Percentiles rank a stretch among this genome's conserved stretches.
Conservation (phyloP, 2,888 invertebrate genomes). For the Drosophila melanosoma region DNA sequence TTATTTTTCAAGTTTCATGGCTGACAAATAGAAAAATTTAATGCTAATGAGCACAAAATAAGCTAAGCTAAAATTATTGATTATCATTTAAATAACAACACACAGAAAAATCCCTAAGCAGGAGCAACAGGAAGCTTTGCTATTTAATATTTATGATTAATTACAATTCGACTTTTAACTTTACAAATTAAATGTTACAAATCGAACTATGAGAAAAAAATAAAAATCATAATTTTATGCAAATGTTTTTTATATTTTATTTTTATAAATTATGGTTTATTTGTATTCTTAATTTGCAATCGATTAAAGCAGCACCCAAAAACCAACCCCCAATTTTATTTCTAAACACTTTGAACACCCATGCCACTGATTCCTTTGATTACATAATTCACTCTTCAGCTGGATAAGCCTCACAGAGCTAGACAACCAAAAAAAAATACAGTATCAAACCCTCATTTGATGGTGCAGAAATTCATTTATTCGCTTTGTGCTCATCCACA, state of each 20-base stretch:
- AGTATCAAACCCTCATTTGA: slow-evolving; percentile 12
- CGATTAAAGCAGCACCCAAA: not conserved
- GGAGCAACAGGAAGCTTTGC: rapidly evolving
- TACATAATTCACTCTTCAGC: slow-evolving; percentile 12
- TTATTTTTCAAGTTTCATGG: not conserved
- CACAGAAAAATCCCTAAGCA: not conserved
- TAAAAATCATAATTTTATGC: not conserved
- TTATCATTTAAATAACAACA: not conserved
- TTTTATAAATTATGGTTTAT: not conserved
- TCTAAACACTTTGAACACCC: not conserved
- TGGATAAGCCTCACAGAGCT: not conserved
- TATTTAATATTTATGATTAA: not conserved
- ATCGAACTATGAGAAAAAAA: not conserved
- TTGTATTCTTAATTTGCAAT: not conserved
- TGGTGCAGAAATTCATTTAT: slow-evolving; percentile 30
- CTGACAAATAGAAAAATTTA: not conserved
- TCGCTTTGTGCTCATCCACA: slow-evolving; percentile 40
- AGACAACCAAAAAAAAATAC: not conserved
- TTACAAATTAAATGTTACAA: not conserved
- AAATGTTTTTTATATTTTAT: not conserved
- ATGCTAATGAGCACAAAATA: not conserved
- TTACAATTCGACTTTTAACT: not conserved
- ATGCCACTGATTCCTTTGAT: slow-evolving; percentile 21
- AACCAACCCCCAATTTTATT: not conserved
- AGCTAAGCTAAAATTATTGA: not conserved